phyloP scores from a whole-genome alignment of 2,888 invertebrate species.

The Callyntrura sp. region DNA sequence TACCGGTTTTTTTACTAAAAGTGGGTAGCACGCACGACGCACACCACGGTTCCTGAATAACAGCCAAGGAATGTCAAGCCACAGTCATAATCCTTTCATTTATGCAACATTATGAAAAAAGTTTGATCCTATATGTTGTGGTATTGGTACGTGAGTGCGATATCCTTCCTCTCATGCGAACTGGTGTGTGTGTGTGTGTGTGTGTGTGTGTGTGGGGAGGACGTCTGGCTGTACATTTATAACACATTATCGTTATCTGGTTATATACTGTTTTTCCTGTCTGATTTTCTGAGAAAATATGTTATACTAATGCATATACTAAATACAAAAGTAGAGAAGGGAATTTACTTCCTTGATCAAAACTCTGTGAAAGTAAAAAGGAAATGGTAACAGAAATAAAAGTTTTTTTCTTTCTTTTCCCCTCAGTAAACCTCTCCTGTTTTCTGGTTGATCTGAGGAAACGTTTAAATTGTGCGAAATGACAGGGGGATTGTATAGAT shows the following conservation, averaged over 20 bases:
- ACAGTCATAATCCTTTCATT: conserved; percentile 56
- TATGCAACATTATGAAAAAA: conserved; percentile 49
- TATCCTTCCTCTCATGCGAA: too few relatives aligned
- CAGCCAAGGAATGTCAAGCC: not conserved
- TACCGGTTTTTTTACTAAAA: too few relatives aligned
- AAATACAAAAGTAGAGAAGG: not conserved
- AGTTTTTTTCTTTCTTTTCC: not conserved
- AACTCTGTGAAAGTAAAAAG: not conserved
- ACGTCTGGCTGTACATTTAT: conserved; percentile 1
- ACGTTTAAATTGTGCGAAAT: not conserved
- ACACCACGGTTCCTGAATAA: too few relatives aligned
- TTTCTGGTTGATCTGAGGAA: conserved; percentile 1
- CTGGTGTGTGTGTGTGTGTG: too few relatives aligned
- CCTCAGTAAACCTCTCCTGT: not conserved
- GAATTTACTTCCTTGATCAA: conserved; percentile 5
- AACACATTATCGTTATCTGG: not conserved
- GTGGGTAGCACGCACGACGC: not conserved
- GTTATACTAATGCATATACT: conserved; percentile 19
- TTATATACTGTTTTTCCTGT: not conserved
- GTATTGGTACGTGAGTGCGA: too few relatives aligned
- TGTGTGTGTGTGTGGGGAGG: not conserved
- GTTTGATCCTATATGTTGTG: conserved; percentile 46
- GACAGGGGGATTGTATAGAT: too few relatives aligned
- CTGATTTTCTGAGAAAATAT: not conserved
- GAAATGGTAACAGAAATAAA: not conserved